A percentile compares a stretch with the other conserved stretches of the same genome.
Conservation (phyloP, 2,888 invertebrate genomes). For the Ceriagrion tenellum region DNA sequence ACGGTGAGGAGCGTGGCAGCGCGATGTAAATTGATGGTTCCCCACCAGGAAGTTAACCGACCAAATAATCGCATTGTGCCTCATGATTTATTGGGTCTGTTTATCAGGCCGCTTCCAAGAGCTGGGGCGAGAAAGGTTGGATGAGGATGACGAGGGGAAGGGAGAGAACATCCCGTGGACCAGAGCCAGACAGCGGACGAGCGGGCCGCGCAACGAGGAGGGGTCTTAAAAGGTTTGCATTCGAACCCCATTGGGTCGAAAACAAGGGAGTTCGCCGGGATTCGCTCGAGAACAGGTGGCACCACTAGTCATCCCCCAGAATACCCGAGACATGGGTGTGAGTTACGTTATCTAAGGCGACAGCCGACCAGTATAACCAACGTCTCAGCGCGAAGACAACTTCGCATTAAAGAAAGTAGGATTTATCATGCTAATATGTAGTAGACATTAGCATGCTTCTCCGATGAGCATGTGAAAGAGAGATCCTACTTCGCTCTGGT, state of each 20-base stretch:
- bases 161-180: background rate
- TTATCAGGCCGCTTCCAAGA: conserved; percentile 1
- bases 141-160: background rate
- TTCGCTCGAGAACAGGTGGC: background rate
- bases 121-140: background rate
- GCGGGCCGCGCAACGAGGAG: background rate
- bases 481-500: too few relatives aligned
- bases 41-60: conserved; percentile 15
- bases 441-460: too few relatives aligned
- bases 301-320: background rate
- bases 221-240: background rate
- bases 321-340: background rate
- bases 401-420: too few relatives aligned
- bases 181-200: background rate
- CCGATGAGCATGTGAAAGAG: too few relatives aligned
- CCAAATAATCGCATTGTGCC: conserved; percentile 36
- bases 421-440: too few relatives aligned
- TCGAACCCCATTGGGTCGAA: background rate
- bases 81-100: background rate
- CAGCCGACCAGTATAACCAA: background rate
- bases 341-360: background rate
- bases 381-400: background rate
- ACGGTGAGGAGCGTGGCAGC: background rate
- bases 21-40: conserved; percentile 3
- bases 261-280: background rate